Percentiles rank a stretch among this genome's conserved stretches.
These are phyloP conservation scores for Rhea pennata DNA, from an alignment of 2,113 vertebrate genomes.

Conservation along the genomic window DNA sequence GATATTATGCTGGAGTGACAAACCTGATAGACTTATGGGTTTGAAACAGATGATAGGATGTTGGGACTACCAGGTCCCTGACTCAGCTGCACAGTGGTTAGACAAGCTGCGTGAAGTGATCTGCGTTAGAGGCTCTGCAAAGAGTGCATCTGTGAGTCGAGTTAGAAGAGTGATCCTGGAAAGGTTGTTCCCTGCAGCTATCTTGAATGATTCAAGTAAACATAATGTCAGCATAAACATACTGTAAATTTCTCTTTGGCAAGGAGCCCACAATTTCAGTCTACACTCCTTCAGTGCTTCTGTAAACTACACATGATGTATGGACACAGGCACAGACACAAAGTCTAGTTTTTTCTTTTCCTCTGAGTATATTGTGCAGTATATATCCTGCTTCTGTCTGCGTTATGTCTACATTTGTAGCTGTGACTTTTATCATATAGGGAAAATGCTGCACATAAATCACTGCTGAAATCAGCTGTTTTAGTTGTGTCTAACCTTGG, in stretches of 20 bases:
- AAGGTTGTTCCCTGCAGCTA: background rate
- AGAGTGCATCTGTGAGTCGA: background rate
- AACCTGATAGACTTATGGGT: fast-evolving
- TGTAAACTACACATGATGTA: fast-evolving
- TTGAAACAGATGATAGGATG: background rate
- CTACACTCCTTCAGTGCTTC: background rate
- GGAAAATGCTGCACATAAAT: background rate
- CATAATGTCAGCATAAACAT: background rate
- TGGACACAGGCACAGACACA: background rate
- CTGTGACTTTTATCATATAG: background rate
- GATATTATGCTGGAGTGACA: background rate
- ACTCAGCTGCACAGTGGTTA: background rate
- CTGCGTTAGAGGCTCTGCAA: background rate
- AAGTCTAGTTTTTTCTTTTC: background rate
- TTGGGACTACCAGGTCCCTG: background rate
- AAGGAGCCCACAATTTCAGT: background rate
- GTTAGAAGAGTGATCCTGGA: background rate
- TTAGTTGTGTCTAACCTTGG: background rate
- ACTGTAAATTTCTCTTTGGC: background rate
- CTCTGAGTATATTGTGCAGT: background rate
- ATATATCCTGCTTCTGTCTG: background rate
- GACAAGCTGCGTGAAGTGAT: background rate
- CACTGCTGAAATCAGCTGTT: background rate
- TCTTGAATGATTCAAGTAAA: background rate
- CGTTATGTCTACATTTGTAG: background rate